Evolutionary conservation across 35 echinoderm and acorn worm genomes (phyloP).

Genomic region (Heliocidaris erythrogramma): DNA sequence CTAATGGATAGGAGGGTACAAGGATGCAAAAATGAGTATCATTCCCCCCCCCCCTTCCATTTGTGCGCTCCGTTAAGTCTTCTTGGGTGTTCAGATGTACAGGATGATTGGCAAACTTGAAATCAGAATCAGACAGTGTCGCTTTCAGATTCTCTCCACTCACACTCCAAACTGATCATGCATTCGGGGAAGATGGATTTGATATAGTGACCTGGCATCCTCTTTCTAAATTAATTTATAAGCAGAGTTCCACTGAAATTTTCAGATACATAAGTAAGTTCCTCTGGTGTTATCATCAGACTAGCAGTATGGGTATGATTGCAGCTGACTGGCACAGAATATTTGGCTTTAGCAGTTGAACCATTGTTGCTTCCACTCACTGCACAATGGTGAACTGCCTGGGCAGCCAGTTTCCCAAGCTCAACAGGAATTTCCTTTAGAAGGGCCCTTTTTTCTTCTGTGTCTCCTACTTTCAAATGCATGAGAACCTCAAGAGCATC

Average conservation of each 20-base stretch:
- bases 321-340: too few species aligned
- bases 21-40: too few species aligned
- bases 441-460: background rate
- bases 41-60: too few species aligned
- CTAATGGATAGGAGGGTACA: too few species aligned
- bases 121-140: too few species aligned
- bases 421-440: background rate
- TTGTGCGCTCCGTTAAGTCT: too few species aligned
- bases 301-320: background rate
- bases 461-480: background rate
- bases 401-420: background rate
- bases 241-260: background rate
- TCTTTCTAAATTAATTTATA: background rate
- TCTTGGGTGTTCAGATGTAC: too few species aligned
- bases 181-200: too few species aligned
- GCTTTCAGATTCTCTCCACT: too few species aligned
- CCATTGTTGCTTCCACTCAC: background rate
- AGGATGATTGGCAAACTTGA: too few species aligned
- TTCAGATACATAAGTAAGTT: background rate
- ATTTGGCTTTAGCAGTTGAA: background rate
- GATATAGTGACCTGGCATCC: background rate
- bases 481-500: background rate
- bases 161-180: too few species aligned
- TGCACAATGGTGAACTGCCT: background rate
- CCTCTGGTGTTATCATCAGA: background rate